Evolutionary conservation across 2,113 vertebrate species (phyloP), one percentile per base, ranked within the genome.

Genomic region (Colaptes auratus): DNA sequence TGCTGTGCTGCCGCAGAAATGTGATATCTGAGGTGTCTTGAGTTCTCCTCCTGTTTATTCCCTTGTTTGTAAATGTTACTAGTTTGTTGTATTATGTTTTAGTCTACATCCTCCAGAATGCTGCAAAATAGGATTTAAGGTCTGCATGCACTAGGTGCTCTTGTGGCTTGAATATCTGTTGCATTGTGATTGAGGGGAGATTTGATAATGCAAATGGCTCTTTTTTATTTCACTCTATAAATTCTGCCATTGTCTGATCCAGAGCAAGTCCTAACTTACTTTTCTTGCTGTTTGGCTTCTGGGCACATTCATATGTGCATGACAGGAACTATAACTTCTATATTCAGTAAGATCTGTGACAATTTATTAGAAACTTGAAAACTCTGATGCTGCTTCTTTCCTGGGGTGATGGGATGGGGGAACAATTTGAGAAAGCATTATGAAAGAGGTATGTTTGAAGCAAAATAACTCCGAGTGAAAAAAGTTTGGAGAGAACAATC

Each of bases 401-500:
- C 60, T 56, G 66, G 73, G 63, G 56, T 73, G 12, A 25, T 6
- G 21, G 27, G 11, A 2, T 30, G 21, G 80, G 12, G 52, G 64
- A 93, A 19, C 30, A 91, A 82, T 90, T 44, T 78, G 42, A 88
- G 79, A 88, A 63, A 76, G 63, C 5, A 4, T 52, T 28, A 9
- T 3, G 21, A 31, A 72, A 76, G 56, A 74, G 12, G 8, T 17
- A 9, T 59, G 39, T 82, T 82, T 84, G 66, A 87, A 94, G 84
- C 33, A 86, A 89, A 78, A n/a, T 75, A 73, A 81, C 75, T 90
- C 31, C 63, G 44, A 4, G n/a, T 61, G 21, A 93, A 65, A 90
- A 14, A 77, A 53, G 48, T 75, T 50, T 72, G 59, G 35, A 84
- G 77, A 82, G 50, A 86, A 89, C 3, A 0, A 63, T 59, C 66